Evolutionary conservation across 1,140 invertebrate species (phyloP), one percentile per base, ranked within the genome.

Genomic region (Pogonus chalceus): DNA sequence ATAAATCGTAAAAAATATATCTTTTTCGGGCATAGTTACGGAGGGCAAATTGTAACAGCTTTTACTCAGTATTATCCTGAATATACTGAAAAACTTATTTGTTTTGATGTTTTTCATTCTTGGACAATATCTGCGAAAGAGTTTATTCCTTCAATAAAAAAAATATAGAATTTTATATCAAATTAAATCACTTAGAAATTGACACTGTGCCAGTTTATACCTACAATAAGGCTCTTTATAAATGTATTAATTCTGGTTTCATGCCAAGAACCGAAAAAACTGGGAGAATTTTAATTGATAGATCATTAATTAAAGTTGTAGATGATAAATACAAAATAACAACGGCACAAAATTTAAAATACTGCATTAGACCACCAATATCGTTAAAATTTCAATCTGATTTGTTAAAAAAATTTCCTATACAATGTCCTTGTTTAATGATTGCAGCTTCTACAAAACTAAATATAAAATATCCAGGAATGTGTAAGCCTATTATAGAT

Each of bases 11-110:
- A 74, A 12, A 69, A 67, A 31, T 75, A 77, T 56, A 62, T 65
- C 20, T 70, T 67, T 39, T 59, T 82, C 2, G 72, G 71, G 20
- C 80, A 82, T 58, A 80, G 79, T 51, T 63, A 79, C 23, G 79
- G 75, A 55, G 65, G 65, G 62, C 59, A 74, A 26, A 57, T 76
- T 48, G 69, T 68, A 57, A 49, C 64, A 31, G 59, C 68, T 18
- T 73, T 67, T 39, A 55, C 61, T 21, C 46, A 67, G 35, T 10
- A 77, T 0, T 76, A 72, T 58, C 77, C 78, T 0, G 59, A 68
- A 9, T 62, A 55, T 39, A 60, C 81, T 2, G 58, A 59, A 1
- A 74, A 71, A 58, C 58, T 79, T 24, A 60, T 79, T 20, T 12
- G 37, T 43, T 18, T 43, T 4, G 37, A 43, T 43, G 37, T 16